Evolutionary conservation across 2,888 invertebrate genomes (phyloP), one percentile per base, ranked within the genome.

Genomic region (Apomyelois bistriatella): DNA sequence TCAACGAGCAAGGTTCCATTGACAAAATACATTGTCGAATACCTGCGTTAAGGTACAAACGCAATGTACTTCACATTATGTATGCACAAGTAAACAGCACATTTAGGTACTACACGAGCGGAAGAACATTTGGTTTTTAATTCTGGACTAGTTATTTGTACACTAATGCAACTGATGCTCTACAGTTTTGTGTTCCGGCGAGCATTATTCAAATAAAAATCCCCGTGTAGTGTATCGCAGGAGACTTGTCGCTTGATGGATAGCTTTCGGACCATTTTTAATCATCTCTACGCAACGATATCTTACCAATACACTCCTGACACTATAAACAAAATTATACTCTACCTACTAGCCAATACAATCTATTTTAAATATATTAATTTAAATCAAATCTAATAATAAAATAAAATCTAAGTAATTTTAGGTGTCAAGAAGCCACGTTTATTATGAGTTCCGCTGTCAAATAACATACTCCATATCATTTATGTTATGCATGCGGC

Each of bases 221-320:
- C 75, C 64, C 61, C 68, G 72, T 72, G 72, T 78, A 82, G 72
- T 72, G 72, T 78, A 82, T 78, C 78, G 74, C 70, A 68, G 69
- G 70, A 73, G 76, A 82, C 80, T 77, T 74, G 80, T 80, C 79
- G 70, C 66, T 76, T 89, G 88, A 89, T 89, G 80, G 89, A 89
- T 88, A 71, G 80, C 76, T 75, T 46, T 65, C 66, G 65, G 74
- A 77, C 76, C 75, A 79, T 82, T 88, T 88, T 87, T 87, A 88
- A 87, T 89, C 83, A 83, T 80, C 72, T 74, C 58, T 55, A 54
- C 28, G 13, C 52, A 50, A 53, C 42, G 28, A 54, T 51, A 53
- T 47, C 57, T 59, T 56, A 48, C 49, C 53, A 58, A 54, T 58
- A 63, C 57, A 58, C 49, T 57, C 58, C 42, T 42, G 41, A 17